These are phyloP conservation scores for Ceyx cyanopectus DNA, from an alignment of 2,113 vertebrate genomes.

Conservation along the genomic window DNA sequence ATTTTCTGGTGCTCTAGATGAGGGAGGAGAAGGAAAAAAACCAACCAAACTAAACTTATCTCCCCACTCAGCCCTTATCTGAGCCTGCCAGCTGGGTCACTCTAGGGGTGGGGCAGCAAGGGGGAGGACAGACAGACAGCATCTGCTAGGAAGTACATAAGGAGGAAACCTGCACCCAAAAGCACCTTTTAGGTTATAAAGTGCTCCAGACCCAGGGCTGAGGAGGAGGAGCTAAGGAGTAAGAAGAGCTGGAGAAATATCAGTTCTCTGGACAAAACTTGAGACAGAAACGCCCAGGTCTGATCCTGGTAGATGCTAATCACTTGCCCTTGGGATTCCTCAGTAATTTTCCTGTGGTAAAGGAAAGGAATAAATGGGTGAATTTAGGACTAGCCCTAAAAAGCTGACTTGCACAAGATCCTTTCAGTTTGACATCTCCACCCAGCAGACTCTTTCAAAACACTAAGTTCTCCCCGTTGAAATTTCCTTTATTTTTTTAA, in stretches of 20 bases:
- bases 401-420: conserved; percentile 11
- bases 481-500: neutral
- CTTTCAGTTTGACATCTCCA: neutral
- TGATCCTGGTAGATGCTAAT: neutral
- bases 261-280: neutral
- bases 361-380: neutral
- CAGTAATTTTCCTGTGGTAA: neutral
- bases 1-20: neutral
- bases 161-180: neutral
- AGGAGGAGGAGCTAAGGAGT: neutral
- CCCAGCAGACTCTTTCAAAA: conserved; percentile 17
- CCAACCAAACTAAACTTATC: neutral
- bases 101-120: fast-evolving
- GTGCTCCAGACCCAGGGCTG: neutral
- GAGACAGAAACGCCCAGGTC: neutral
- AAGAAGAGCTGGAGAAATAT: neutral
- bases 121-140: neutral
- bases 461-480: neutral
- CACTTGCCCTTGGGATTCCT: neutral
- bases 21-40: neutral
- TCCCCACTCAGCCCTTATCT: neutral
- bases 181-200: neutral
- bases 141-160: fast-evolving
- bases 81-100: neutral
- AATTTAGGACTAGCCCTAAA: neutral